Evolutionary conservation across 2,888 invertebrate species (phyloP).

Genomic region (Pterostichus madidus): DNA sequence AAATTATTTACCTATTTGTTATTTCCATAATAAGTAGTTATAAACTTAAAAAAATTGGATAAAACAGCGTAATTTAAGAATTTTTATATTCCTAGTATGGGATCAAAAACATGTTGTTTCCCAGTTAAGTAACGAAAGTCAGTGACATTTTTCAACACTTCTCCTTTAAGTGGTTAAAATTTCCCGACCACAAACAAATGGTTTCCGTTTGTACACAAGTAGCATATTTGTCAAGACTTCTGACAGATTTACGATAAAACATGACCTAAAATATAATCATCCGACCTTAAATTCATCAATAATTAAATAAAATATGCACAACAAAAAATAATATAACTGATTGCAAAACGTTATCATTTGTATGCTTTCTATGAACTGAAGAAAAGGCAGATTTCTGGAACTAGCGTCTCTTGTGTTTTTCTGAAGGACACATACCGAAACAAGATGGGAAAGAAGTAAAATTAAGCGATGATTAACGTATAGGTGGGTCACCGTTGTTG

Average conservation of each 20-base stretch:
- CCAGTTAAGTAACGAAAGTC: neutral
- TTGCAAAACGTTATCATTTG: slow-evolving; percentile 19
- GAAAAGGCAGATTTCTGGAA: slow-evolving; percentile 53
- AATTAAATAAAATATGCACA: slow-evolving; percentile 20
- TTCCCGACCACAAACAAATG: slow-evolving; percentile 13
- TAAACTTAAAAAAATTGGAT: no score
- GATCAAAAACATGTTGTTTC: slow-evolving; percentile 2
- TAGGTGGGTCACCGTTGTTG: slow-evolving; percentile 4
- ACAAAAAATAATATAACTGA: slow-evolving; percentile 21
- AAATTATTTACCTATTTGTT: no score
- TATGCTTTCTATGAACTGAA: slow-evolving; percentile 44
- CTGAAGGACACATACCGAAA: slow-evolving; percentile 56
- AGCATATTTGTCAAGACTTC: slow-evolving; percentile 11
- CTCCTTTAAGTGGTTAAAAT: neutral
- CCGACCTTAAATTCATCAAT: slow-evolving; percentile 21
- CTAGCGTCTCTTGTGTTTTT: slow-evolving; percentile 52
- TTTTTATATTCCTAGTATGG: slow-evolving; percentile 18
- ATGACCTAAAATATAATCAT: slow-evolving; percentile 35
- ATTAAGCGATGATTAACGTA: slow-evolving; percentile 56
- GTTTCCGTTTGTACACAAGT: neutral
- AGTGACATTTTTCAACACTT: slow-evolving; percentile 6
- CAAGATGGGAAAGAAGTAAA: slow-evolving; percentile 58
- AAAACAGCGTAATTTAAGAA: no score
- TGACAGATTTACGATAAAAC: slow-evolving; percentile 13
- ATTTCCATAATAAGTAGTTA: no score